A percentile compares a stretch with the other conserved stretches of the same genome.
phyloP scores from a whole-genome alignment of 2,797 vertebrate species.

The Okamejei kenojei region DNA sequence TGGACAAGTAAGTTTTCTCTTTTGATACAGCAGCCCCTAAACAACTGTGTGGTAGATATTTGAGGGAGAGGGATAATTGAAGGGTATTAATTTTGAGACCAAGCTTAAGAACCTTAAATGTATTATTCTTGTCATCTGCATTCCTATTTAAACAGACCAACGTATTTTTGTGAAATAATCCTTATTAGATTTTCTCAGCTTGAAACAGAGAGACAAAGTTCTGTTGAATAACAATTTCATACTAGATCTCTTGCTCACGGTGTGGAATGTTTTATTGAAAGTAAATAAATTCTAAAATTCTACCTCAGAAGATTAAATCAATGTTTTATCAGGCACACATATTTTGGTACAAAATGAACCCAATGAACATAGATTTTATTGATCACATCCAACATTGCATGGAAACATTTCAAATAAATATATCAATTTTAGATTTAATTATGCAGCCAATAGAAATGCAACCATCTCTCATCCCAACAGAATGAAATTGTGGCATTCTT shows the following conservation, averaged over 20 bases:
- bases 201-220: not conserved
- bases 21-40: too few species aligned
- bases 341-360: not conserved
- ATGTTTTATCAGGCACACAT: not conserved
- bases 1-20: too few species aligned
- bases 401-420: not conserved
- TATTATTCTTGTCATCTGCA: not conserved
- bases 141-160: not conserved
- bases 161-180: not conserved
- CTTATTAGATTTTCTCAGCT: not conserved
- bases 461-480: conserved; percentile 53
- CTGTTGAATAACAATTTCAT: not conserved
- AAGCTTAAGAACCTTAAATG: not conserved
- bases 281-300: not conserved
- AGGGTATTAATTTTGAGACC: not conserved
- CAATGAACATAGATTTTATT: conserved; percentile 31
- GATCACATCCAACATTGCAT: conserved; percentile 20
- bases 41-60: not conserved
- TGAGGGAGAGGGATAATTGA: not conserved
- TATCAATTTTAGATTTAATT: conserved; percentile 20
- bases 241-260: not conserved
- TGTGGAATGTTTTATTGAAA: not conserved
- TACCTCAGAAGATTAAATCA: not conserved
- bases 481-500: not conserved
- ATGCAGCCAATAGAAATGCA: conserved; percentile 50